These are phyloP conservation scores for Stomatorhinus ivindoensis DNA, from an alignment of 2,113 vertebrate genomes.

Conservation along the genomic window DNA sequence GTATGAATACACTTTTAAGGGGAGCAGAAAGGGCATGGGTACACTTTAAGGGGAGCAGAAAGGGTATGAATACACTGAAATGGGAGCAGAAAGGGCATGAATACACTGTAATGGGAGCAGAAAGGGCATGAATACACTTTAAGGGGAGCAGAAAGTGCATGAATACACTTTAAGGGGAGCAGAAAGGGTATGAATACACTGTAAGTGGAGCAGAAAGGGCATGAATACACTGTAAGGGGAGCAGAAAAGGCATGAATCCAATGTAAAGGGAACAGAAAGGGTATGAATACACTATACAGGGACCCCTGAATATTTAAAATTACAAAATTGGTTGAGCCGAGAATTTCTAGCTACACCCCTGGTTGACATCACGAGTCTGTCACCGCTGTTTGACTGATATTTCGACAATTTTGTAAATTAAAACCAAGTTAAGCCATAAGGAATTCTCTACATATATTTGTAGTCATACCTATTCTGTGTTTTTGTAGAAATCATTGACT, in stretches of 20 bases:
- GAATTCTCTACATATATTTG: neutral
- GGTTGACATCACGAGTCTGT: neutral
- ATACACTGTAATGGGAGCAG: neutral
- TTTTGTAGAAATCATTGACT: neutral
- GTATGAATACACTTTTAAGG: neutral
- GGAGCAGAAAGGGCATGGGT: neutral
- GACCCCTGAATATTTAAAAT: neutral
- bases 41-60: neutral
- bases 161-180: neutral
- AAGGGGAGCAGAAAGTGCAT: neutral
- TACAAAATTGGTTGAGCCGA: neutral
- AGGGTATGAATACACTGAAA: no score
- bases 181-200: neutral
- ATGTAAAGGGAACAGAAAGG: neutral
- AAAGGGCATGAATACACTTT: neutral
- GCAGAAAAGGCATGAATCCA: neutral
- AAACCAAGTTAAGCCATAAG: neutral
- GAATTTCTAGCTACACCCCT: neutral
- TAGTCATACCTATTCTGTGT: neutral
- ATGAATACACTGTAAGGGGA: neutral
- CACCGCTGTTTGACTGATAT: neutral
- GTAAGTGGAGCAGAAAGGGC: neutral
- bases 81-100: neutral
- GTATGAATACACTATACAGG: neutral
- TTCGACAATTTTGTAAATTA: neutral